Percentiles rank a stretch among this genome's conserved stretches.
phyloP scores from a whole-genome alignment of 2,888 invertebrate genomes.

The Suillia variegata region DNA sequence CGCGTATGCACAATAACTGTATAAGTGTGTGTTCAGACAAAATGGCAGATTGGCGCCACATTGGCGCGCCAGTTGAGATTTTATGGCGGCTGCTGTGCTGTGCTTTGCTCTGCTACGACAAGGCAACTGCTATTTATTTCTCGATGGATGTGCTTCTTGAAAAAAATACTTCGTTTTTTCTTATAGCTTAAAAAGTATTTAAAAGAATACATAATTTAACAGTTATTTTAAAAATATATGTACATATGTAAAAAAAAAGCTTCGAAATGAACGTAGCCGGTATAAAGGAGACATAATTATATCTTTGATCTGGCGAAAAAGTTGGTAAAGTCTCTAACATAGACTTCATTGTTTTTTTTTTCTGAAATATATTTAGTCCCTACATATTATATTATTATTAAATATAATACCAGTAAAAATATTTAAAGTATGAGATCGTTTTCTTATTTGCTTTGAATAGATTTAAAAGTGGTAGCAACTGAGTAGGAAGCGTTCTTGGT shows the following conservation, averaged over 20 bases:
- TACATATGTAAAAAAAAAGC: background rate
- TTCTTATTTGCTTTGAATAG: no score
- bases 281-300: no score
- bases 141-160: slow-evolving; percentile 18
- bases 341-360: no score
- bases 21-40: slow-evolving; percentile 44
- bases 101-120: slow-evolving; percentile 20
- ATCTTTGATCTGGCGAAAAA: no score
- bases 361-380: no score
- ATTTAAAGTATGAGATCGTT: no score
- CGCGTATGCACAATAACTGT: background rate
- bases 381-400: no score
- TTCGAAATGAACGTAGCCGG: no score
- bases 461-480: no score
- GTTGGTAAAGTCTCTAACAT: no score
- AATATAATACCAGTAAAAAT: no score
- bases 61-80: slow-evolving; percentile 61
- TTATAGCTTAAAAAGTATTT: background rate
- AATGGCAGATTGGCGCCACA: slow-evolving; percentile 58
- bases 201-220: background rate
- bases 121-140: slow-evolving; percentile 21
- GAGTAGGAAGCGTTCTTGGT: no score
- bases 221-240: background rate
- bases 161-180: slow-evolving; percentile 16
- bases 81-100: slow-evolving; percentile 46